Evolutionary conservation across 2,797 vertebrate genomes (phyloP).

Genomic region (Pogonophryne albipinna): DNA sequence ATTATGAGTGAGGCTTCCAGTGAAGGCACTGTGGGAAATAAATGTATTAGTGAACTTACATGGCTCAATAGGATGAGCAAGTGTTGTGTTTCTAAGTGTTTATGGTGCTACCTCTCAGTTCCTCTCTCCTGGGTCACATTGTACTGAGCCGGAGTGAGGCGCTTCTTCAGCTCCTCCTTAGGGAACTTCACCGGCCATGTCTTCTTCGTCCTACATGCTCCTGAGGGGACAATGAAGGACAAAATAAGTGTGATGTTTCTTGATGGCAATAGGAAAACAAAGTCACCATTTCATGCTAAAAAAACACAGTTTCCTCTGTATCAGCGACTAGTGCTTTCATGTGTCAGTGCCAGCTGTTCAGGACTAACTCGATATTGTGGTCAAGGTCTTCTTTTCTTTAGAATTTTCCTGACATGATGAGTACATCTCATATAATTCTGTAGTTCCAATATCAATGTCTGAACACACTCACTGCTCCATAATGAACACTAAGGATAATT

Average conservation of each 20-base stretch:
- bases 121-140: constrained; percentile 97
- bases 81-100: not conserved
- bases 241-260: not conserved
- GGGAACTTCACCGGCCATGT: constrained; percentile 92
- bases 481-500: not conserved
- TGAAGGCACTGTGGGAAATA: constrained; percentile 88
- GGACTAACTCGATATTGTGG: not conserved
- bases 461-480: not conserved
- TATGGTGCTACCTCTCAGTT: constrained; percentile 90
- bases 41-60: constrained; percentile 59
- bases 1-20: constrained; percentile 89
- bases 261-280: not conserved
- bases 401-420: not conserved
- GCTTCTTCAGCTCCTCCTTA: constrained; percentile 92
- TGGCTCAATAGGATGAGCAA: constrained; percentile 78
- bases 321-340: not conserved
- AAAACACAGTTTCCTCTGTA: too few relatives aligned
- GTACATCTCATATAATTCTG: not conserved
- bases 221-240: constrained; percentile 72
- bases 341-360: constrained; percentile 8
- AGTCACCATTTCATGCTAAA: too few relatives aligned
- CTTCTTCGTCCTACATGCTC: constrained; percentile 92
- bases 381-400: not conserved
- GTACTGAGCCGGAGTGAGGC: constrained; percentile 93
- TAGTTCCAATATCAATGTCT: not conserved